Base-by-base conservation (phyloP, 2,888 invertebrate species). In the Eledona agricola region DNA sequence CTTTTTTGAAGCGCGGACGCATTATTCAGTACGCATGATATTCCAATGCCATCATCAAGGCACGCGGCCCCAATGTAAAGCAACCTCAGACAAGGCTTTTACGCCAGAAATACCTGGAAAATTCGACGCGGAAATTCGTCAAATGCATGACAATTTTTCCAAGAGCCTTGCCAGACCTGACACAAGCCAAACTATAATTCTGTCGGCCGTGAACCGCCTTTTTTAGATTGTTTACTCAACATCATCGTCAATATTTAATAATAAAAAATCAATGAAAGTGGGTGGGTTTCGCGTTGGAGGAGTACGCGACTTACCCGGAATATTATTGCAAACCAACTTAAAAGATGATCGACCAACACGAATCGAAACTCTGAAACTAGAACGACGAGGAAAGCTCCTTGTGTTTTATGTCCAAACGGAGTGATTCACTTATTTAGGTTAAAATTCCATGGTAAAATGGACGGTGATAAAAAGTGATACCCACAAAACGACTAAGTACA, bases 11-110 rank as follows among this genome's bases (percentile, higher is more conserved):
- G 11, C 25, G 16, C 16, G 25, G 15, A 46, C 9, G 25, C 43
- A 55, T 59, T 59, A 64, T 64, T 63, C 64, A 63, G 58, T 56
- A 55, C 62, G 55, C 64, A 62, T 59, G 56, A 46, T 34, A 32
- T 56, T 58, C 57, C 64, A 65, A 65, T 65, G 64, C 49, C 60
- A 53, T 43, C 59, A 35, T 55, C 52, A 60, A 60, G 59, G 57
- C 40, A 55, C 56, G 51, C 40, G 51, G 40, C 51, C 51, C 40
- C 38, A 59, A 57, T 43, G 38, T 37, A 15, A 34, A 37, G 10
- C 15, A 43, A 13, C 51, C 22, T 47, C 37, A 35, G 9, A 40
- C 50, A 50, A 50, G 50, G 50, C 26, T 50, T 34, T 34, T 23
- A 4, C n/a, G 31, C 29, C 19, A 28, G 9, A 13, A 15, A 28